A percentile compares a stretch with the other conserved stretches of the same genome.
Conservation (phyloP, 2,113 vertebrate species). For the Brachirus orientalis region DNA sequence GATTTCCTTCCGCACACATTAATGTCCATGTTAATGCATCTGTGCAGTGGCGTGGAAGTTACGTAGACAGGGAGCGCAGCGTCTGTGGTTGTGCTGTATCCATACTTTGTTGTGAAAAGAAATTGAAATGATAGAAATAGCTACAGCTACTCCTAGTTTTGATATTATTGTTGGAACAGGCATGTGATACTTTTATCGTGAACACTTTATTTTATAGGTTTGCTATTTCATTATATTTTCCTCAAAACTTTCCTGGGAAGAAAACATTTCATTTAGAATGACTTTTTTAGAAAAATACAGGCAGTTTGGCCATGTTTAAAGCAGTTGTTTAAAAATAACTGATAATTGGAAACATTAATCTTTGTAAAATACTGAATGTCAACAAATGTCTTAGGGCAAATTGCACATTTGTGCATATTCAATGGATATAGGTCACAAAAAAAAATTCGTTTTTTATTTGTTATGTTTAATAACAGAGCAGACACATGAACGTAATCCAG, state of each 20-base stretch:
- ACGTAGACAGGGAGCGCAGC: slow-evolving; percentile 44
- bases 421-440: no score
- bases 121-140: slow-evolving; percentile 1
- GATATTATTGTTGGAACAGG: slow-evolving; percentile 52
- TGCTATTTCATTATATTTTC: slow-evolving; percentile 12
- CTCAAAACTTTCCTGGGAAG: background rate
- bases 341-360: background rate
- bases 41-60: slow-evolving; percentile 46
- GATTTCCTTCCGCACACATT: slow-evolving; percentile 44
- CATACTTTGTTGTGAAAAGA: slow-evolving; percentile 47
- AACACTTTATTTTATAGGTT: slow-evolving; percentile 36
- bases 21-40: slow-evolving; percentile 60
- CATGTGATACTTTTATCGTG: slow-evolving; percentile 39
- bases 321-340: background rate
- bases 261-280: background rate
- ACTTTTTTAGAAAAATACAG: background rate
- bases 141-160: slow-evolving; percentile 47
- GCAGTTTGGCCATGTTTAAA: background rate
- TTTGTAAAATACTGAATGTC: no score
- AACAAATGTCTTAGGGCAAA: background rate
- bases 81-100: slow-evolving; percentile 62
- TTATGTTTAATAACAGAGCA: no score
- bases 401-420: no score
- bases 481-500: no score
- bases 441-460: no score